Percentiles rank a stretch among this genome's conserved stretches.
Evolutionary conservation across 2,888 invertebrate genomes (phyloP).

Genomic region (Anodontia alba): DNA sequence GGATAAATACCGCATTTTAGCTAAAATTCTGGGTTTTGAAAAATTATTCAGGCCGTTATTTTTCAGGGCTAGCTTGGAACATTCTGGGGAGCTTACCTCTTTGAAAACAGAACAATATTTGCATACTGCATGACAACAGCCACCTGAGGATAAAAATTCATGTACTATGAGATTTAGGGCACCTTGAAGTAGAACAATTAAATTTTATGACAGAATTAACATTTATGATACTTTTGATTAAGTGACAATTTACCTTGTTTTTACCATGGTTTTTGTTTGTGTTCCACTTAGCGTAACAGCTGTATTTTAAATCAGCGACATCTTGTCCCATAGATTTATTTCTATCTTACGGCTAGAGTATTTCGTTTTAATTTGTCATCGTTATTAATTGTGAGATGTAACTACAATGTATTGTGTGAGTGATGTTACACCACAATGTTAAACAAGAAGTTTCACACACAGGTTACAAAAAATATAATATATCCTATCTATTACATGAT

Average conservation of each 20-base stretch:
- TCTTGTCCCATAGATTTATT: neutral
- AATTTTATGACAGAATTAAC: slow-evolving; percentile 14
- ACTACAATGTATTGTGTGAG: slow-evolving; percentile 6
- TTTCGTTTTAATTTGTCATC: slow-evolving; percentile 10
- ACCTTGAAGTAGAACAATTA: neutral
- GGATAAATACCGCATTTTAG: too few relatives aligned
- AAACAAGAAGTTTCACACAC: slow-evolving; percentile 3
- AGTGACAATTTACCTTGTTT: slow-evolving; percentile 8
- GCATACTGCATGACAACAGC: too few relatives aligned
- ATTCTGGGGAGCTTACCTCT: too few relatives aligned
- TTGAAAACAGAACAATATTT: too few relatives aligned
- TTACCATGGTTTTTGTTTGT: slow-evolving; percentile 2
- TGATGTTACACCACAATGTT: neutral
- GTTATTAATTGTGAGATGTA: slow-evolving; percentile 7
- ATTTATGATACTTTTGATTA: slow-evolving; percentile 15
- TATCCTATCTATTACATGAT: too few relatives aligned
- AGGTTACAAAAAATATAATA: neutral
- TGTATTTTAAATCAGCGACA: slow-evolving; percentile 12
- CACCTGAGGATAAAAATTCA: too few relatives aligned
- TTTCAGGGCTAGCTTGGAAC: too few relatives aligned
- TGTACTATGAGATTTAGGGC: neutral
- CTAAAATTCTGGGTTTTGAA: too few relatives aligned
- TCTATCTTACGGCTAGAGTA: neutral
- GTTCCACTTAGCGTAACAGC: slow-evolving; percentile 3
- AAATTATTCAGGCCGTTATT: too few relatives aligned